A percentile compares a stretch with the other conserved stretches of the same genome.
phyloP scores from a whole-genome alignment of 2,888 invertebrate species.

The Balanococcus diminutus region DNA sequence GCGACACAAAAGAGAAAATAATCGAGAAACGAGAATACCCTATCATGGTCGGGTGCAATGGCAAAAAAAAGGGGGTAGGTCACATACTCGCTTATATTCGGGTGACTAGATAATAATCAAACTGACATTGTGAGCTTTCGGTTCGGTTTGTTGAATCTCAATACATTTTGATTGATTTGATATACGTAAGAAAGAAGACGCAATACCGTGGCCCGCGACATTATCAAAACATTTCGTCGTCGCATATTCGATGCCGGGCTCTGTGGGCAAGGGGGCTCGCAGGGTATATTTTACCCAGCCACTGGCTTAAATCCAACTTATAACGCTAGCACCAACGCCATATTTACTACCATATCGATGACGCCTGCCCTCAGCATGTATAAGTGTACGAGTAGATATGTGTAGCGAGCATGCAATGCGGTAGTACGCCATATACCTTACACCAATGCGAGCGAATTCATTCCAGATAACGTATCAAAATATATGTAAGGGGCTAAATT shows the following conservation, averaged over 20 bases:
- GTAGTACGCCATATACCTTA: too few species aligned
- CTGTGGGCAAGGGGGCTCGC: background rate
- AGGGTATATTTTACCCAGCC: background rate
- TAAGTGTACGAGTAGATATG: background rate
- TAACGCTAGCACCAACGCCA: too few species aligned
- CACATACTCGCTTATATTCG: background rate
- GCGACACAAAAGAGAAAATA: background rate
- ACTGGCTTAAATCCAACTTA: conserved; percentile 11
- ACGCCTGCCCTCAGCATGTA: background rate
- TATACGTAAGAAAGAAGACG: background rate
- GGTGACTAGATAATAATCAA: conserved; percentile 6
- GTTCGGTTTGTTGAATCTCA: background rate
- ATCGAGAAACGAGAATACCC: background rate
- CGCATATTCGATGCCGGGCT: background rate
- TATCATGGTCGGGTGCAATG: background rate
- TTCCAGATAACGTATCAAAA: background rate
- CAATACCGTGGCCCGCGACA: background rate
- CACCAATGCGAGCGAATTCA: background rate
- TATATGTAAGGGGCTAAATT: background rate
- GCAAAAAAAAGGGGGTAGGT: background rate
- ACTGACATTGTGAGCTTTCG: conserved; percentile 9
- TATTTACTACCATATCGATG: background rate
- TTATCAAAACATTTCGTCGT: background rate
- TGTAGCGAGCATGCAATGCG: background rate
- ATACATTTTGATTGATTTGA: background rate